Base-by-base conservation (phyloP, 2,797 vertebrate genomes). In the Mus minutoides region DNA sequence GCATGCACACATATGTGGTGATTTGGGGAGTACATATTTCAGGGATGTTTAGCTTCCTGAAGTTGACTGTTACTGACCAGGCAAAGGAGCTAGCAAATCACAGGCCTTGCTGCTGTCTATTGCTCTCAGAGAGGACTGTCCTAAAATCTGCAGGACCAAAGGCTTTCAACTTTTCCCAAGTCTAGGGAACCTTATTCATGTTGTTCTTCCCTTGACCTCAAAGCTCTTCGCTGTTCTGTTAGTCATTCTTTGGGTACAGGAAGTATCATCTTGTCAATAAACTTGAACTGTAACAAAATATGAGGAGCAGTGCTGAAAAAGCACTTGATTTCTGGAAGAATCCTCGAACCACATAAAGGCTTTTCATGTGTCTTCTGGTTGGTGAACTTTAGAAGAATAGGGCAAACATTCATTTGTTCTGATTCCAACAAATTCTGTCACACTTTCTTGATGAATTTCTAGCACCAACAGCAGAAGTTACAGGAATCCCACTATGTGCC, bases 101-200 rank as follows among this genome's bases (percentile, higher is more conserved):
- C 52, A 49, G 12, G 54, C 8, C 14, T 58, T 62, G 60, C 8
- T 52, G n/a, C 37, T 43, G 62, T 80, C 43, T 86, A 31, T 64
- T 91, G 7, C 54, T 87, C 88, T 46, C 10, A n/a, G 29, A 62
- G 43, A 49, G n/a, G n/a, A n/a, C n/a, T 3, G 46, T n/a, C 24
- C 29, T 52, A 71, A 73, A 40, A 19, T 95, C 54, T 85, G 26
- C 11, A 64, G 8, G 31, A 75, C 26, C 80, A 52, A 90, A 90
- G 40, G 77, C 40, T n/a, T 54, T 46, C 37, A 94, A 82, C 11
- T 24, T 87, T 62, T 97, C 90, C 76, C 91, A 95, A 79, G 40
- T 31, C 24, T 4, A 16, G 31, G 58, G 40, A 71, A 60, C 29
- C 71, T 79, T 85, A 31, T 58, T 92, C 6, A 62, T 80, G 22